Evolutionary conservation across 2,113 vertebrate species (phyloP).

Genomic region (Rhinoderma darwinii): DNA sequence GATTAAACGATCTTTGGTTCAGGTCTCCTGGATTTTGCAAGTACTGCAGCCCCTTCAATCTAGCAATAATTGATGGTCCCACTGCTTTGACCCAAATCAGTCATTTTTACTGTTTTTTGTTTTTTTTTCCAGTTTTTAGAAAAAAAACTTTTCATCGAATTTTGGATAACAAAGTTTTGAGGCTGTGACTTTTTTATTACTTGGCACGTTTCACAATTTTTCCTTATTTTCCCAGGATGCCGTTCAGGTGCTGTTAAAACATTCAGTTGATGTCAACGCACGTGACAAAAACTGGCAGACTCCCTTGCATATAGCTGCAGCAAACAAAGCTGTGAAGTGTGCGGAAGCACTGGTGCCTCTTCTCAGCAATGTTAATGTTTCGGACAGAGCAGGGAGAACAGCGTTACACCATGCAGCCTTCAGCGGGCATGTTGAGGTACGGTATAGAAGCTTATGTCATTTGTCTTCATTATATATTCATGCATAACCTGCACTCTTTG

Average conservation of each 20-base stretch:
- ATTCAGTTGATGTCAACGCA: constrained; percentile 97
- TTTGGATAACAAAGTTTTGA: too few relatives aligned
- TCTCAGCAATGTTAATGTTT: constrained; percentile 96
- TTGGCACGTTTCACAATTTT: background rate
- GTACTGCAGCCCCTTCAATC: too few relatives aligned
- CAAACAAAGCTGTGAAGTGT: constrained; percentile 96
- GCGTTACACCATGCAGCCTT: constrained; percentile 97
- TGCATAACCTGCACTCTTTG: fast-evolving
- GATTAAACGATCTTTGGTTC: too few relatives aligned
- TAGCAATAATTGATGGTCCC: too few relatives aligned
- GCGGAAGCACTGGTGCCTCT: constrained; percentile 94
- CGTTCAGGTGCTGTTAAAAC: constrained; percentile 95
- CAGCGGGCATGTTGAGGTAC: constrained; percentile 94
- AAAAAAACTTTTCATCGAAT: too few relatives aligned
- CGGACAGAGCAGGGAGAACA: constrained; percentile 92
- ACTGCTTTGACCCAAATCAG: too few relatives aligned
- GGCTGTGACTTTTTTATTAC: background rate
- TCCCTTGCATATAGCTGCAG: constrained; percentile 93
- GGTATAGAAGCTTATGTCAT: constrained; percentile 41
- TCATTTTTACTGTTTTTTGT: too few relatives aligned
- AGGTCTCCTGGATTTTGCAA: too few relatives aligned
- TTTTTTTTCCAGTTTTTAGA: too few relatives aligned
- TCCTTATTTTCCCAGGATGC: constrained; percentile 79
- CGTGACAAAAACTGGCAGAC: constrained; percentile 99
- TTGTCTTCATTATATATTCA: background rate